These are phyloP conservation scores for Petrolisthes manimaculis DNA, from an alignment of 2,888 invertebrate species.

Conservation along the genomic window DNA sequence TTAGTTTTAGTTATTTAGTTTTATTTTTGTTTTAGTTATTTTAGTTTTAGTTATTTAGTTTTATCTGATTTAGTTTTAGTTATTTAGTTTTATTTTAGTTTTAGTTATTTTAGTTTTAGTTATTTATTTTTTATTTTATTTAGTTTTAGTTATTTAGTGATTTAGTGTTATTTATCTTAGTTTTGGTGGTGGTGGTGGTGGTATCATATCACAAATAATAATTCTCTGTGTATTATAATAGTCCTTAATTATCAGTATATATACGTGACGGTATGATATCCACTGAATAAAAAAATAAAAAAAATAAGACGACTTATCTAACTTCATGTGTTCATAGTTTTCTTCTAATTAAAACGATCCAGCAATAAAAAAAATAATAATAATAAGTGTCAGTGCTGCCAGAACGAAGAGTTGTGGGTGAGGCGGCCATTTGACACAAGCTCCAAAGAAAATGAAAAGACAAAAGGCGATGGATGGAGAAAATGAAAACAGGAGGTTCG, in stretches of 20 bases:
- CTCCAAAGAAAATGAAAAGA: background rate
- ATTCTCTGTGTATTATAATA: no score
- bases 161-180: no score
- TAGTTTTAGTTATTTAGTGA: no score
- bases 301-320: background rate
- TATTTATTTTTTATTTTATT: no score
- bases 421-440: background rate
- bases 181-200: background rate
- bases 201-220: no score
- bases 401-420: background rate
- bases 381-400: background rate
- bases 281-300: background rate
- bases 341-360: background rate
- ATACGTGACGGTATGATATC: no score
- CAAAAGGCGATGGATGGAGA: background rate
- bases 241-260: no score
- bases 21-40: no score
- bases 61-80: background rate
- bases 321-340: no score
- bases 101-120: no score
- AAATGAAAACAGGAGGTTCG: background rate
- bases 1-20: no score
- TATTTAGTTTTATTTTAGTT: background rate
- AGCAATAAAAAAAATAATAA: background rate
- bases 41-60: background rate